Evolutionary conservation across 2,888 invertebrate species (phyloP), one percentile per base, ranked within the genome.

Genomic region (Lottia scabra): DNA sequence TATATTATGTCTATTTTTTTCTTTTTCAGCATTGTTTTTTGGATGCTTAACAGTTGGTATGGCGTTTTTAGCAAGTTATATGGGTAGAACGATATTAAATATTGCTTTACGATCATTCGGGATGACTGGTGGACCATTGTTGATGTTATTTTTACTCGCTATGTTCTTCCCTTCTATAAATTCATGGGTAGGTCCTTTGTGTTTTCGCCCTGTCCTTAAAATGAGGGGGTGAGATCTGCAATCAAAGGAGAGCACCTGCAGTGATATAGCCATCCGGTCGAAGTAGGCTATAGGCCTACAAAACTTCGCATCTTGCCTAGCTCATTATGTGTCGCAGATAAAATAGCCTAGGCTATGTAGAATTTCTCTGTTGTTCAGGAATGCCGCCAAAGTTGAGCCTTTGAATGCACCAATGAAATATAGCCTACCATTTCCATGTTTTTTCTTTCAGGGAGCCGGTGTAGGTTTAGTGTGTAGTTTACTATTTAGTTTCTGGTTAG

Each of bases 41-140:
- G 85, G 85, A 6, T 46, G 77, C 10, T 8, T 83, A 15, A 82
- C 82, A 1, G 75, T 84, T 8, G 80, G 71, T 4, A 56, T 85
- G 70, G 83, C 84, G n/a, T 85, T 84, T 72, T 65, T 81, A n/a
- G 78, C 83, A 8, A 77, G 79, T 27, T 68, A 72, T 30, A 74
- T 86, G 72, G 83, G 83, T 15, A 77, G 78, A 27, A 78, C 82
- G 12, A 80, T 84, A 45, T 74, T 87, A 10, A 80, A 80, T 71
- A 82, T 87, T 30, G 82, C 85, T 5, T 76, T 87, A 30, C 84
- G 84, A 71, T 80, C 86, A 16, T 86, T 87, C 73, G 87, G 87
- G 1, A 85, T 87, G 81, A 82, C 85, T 5, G 87, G 87, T 1
- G 87, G 87, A 12, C 87, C 87, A 3, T 70, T 87, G n/a, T 77